Evolutionary conservation across 2,797 vertebrate species (phyloP), one percentile per base, ranked within the genome.

Genomic region (Numenius phaeopus): DNA sequence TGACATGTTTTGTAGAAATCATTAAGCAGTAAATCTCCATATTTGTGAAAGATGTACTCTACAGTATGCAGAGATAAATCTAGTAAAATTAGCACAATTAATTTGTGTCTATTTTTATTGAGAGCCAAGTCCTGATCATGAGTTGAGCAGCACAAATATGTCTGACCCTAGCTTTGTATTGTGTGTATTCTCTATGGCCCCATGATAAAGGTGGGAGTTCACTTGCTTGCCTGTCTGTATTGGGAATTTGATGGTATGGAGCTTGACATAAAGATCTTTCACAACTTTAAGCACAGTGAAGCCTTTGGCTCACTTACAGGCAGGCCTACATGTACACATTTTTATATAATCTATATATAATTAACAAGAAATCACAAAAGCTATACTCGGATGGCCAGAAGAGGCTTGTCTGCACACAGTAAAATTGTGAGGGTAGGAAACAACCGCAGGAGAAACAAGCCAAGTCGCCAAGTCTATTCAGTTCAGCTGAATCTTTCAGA

Each of bases 181-280:
- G 23, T 44, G 29, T 75, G 3, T 67, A 26, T 54, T 76, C 21
- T 76, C 17, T 39, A 0, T 46, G 37, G 37, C 30, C 40, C 64
- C 12, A 19, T 0, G 1, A n/a, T 21, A 46, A 23, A 26, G 50
- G 10, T 5, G 2, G 3, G 12, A 71, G 5, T 40, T 83, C 12
- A 40, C 9, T 64, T 2, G 9, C 59, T 87, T 59, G 6, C 10
- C 4, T 40, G 8, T 58, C 20, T 66, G 2, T 55, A 4, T 11
- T 47, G 62, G 44, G 44, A 71, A 66, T 93, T 91, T 19, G 14
- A 66, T 72, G 20, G 13, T 44, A 14, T 1, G 1, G 24, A 10
- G 8, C 14, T 84, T 73, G 11, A 62, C 7, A 7, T 71, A 27
- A 71, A 64, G n/a, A 57, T n/a, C 10, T 61, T 79, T 52, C 8